A percentile compares a stretch with the other conserved stretches of the same genome.
Conservation (phyloP, 2,797 vertebrate genomes). For the Catharus ustulatus region DNA sequence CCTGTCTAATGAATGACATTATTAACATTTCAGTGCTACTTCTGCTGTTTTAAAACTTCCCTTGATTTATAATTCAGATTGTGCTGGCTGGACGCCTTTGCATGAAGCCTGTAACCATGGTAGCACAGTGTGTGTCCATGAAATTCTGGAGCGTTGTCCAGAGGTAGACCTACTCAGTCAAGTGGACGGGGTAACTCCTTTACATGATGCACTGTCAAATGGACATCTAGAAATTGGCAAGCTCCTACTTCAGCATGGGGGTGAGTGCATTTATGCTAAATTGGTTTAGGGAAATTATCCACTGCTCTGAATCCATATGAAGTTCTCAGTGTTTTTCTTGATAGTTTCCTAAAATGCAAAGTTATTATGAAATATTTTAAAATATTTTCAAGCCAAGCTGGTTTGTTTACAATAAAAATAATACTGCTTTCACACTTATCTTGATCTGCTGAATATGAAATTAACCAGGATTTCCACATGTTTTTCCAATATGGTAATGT, state of each 20-base stretch:
- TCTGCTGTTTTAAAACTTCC: conserved; percentile 77
- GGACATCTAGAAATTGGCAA: conserved; percentile 89
- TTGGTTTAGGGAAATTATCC: conserved; percentile 53
- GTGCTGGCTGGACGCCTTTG: conserved; percentile 95
- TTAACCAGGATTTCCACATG: not conserved
- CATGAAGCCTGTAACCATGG: conserved; percentile 98
- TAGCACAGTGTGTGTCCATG: conserved; percentile 88
- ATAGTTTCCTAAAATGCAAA: conserved; percentile 19
- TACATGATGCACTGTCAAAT: conserved; percentile 90
- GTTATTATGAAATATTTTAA: conserved; percentile 18
- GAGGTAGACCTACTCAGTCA: conserved; percentile 86
- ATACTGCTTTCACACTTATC: conserved; percentile 33
- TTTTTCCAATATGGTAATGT: conserved; percentile 15
- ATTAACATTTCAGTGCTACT: conserved; percentile 56
- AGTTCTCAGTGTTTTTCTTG: conserved; percentile 32
- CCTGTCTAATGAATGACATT: conserved; percentile 1
- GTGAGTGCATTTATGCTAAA: conserved; percentile 76
- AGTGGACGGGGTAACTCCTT: conserved; percentile 92
- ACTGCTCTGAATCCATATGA: conserved; percentile 15
- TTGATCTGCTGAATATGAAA: conserved; percentile 43
- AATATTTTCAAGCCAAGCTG: conserved; percentile 38
- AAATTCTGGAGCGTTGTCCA: conserved; percentile 87
- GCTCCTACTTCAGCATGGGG: conserved; percentile 86
- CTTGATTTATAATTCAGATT: conserved; percentile 85
- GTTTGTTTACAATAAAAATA: conserved; percentile 54